These are phyloP conservation scores for Ditylenchus weischeri DNA, from an alignment of 2,888 invertebrate genomes.

Conservation along the genomic window DNA sequence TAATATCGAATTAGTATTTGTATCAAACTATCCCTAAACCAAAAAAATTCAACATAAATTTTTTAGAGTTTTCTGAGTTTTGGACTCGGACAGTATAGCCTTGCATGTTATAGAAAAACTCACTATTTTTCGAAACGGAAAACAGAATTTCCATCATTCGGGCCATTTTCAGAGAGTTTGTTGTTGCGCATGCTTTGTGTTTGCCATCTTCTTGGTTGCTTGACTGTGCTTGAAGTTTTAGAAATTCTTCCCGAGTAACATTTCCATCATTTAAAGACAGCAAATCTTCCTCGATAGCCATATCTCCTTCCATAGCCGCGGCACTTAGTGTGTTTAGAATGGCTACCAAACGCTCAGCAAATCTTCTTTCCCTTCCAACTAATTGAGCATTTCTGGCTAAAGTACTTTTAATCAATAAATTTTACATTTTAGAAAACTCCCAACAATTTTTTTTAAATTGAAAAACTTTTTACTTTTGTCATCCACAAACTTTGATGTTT, in stretches of 20 bases:
- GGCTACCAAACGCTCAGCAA: slow-evolving; percentile 33
- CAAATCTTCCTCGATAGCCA: slow-evolving; percentile 22
- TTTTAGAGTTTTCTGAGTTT: too few species aligned
- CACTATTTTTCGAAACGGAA: slow-evolving; percentile 48
- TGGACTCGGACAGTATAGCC: too few species aligned
- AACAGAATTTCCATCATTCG: slow-evolving; percentile 49
- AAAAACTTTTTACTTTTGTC: not conserved
- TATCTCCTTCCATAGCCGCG: not conserved
- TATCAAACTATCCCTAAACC: too few species aligned
- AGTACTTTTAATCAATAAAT: slow-evolving; percentile 11
- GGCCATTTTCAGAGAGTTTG: slow-evolving; percentile 34
- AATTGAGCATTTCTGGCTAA: slow-evolving; percentile 47
- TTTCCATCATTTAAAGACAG: not conserved
- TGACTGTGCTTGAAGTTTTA: not conserved
- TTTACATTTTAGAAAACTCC: too few species aligned
- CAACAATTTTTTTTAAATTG: too few species aligned
- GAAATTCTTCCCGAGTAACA: not conserved
- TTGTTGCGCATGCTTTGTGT: not conserved
- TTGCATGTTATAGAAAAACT: slow-evolving; percentile 30
- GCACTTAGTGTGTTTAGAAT: slow-evolving; percentile 21
- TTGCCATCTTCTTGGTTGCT: not conserved
- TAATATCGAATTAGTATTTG: too few species aligned
- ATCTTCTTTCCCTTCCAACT: slow-evolving; percentile 39
- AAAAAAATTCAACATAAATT: too few species aligned
- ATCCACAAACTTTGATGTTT: not conserved